Evolutionary conservation across 2,888 invertebrate genomes (phyloP).

Genomic region (Smittia aterrima): DNA sequence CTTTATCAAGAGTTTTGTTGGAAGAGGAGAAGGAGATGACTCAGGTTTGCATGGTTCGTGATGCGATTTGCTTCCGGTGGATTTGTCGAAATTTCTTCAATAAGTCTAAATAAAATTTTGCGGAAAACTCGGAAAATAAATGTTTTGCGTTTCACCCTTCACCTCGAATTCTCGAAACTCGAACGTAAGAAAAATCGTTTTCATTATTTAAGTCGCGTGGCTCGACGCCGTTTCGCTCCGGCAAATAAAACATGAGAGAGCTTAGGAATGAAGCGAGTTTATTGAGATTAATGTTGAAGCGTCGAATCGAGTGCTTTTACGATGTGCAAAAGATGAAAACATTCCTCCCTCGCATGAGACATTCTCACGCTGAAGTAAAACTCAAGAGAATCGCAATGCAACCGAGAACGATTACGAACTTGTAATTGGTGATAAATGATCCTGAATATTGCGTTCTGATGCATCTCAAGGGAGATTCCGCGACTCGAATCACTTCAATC

Average conservation of each 20-base stretch:
- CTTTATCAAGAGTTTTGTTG: too few relatives aligned
- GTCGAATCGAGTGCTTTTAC: constrained; percentile 1
- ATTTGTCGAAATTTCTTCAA: not conserved
- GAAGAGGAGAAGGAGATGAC: not conserved
- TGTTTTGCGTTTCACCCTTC: not conserved
- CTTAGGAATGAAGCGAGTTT: not conserved
- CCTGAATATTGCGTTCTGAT: not conserved
- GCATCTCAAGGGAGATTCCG: not conserved
- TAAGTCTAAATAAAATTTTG: not conserved
- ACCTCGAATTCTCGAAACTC: not conserved
- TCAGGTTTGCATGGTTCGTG: not conserved
- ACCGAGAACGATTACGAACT: not conserved
- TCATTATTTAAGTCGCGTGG: constrained; percentile 15
- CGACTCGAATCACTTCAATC: not conserved
- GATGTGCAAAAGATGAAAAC: not conserved
- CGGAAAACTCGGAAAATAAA: not conserved
- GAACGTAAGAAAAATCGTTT: constrained; percentile 7
- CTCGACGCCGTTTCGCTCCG: constrained; percentile 1
- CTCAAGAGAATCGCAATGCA: not conserved
- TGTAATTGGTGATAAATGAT: not conserved
- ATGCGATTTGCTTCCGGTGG: not conserved
- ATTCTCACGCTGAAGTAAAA: not conserved
- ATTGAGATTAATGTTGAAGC: not conserved
- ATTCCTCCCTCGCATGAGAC: not conserved
- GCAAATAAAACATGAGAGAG: not conserved